Percentiles rank a stretch among this genome's conserved stretches.
Conservation (phyloP, 30 jellyfish, hydroid and myxozoan genomes). For the Phacellophora camtschatica region DNA sequence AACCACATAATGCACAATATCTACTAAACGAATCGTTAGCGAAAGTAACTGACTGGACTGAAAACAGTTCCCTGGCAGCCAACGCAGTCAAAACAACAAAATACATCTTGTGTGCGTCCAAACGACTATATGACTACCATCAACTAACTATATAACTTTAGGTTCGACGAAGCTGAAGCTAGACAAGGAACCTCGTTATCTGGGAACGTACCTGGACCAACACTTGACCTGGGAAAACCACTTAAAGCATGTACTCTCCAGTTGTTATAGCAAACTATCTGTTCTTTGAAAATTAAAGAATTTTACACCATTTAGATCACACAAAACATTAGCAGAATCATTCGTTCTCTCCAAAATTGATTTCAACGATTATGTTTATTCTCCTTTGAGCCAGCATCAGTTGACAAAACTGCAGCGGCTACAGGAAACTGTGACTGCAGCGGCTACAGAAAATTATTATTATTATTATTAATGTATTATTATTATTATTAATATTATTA, state of each 20-base stretch:
- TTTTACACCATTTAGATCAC: conserved; percentile 8
- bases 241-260: conserved; percentile 2
- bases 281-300: background rate
- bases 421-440: too few relatives aligned
- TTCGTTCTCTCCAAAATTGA: background rate
- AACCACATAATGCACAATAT: background rate
- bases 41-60: background rate
- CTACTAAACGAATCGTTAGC: background rate
- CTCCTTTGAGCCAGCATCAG: conserved; percentile 24
- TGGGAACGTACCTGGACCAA: too few relatives aligned
- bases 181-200: too few relatives aligned
- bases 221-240: conserved; percentile 7
- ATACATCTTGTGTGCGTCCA: conserved; percentile 12
- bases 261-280: conserved; percentile 20
- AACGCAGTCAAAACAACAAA: background rate
- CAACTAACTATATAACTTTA: background rate
- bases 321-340: conserved; percentile 19
- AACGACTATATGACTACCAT: conserved; percentile 10
- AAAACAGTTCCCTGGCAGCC: background rate
- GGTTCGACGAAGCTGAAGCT: conserved; percentile 6
- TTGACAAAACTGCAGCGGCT: conserved; percentile 18
- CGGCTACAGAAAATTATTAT: too few relatives aligned
- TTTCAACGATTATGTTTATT: conserved; percentile 5
- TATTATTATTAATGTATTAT: too few relatives aligned
- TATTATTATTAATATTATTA: too few relatives aligned